These are phyloP conservation scores for Xestoiulus laeticollis DNA, from an alignment of 2,888 invertebrate species.

Conservation along the genomic window DNA sequence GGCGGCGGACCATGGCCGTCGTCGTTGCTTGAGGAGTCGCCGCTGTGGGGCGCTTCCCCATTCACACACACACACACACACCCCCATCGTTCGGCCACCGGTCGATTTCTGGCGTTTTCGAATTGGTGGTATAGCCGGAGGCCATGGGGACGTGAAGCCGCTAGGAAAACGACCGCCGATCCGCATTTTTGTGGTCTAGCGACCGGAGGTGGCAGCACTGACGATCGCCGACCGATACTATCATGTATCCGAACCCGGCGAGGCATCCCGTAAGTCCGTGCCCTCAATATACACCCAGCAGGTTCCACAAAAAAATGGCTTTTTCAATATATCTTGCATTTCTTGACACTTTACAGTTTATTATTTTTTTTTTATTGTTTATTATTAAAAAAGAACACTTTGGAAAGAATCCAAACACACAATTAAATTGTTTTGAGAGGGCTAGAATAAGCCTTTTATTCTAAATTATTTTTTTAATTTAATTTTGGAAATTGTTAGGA, in stretches of 20 bases:
- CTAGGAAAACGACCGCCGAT: not conserved
- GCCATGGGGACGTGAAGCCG: constrained; percentile 1
- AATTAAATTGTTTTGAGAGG: too few relatives aligned
- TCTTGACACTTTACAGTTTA: too few relatives aligned
- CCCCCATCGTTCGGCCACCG: not conserved
- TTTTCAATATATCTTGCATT: too few relatives aligned
- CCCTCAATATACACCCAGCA: not conserved
- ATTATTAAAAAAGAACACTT: too few relatives aligned
- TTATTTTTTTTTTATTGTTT: too few relatives aligned
- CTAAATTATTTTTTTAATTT: too few relatives aligned
- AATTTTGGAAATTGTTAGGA: too few relatives aligned
- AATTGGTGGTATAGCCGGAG: not conserved
- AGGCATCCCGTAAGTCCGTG: constrained; percentile 59
- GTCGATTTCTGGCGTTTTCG: not conserved
- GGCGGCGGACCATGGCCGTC: not conserved
- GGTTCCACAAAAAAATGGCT: too few relatives aligned
- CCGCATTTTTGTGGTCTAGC: not conserved
- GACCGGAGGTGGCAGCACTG: not conserved
- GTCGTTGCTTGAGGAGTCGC: not conserved
- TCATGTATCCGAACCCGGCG: constrained; percentile 58
- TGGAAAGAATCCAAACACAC: too few relatives aligned
- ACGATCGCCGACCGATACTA: constrained; percentile 55
- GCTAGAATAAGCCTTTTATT: too few relatives aligned
- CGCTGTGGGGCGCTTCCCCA: constrained; percentile 5
- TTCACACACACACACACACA: not conserved